Evolutionary conservation across 2,888 invertebrate genomes (phyloP), one percentile per base, ranked within the genome.

Genomic region (Cataglyphis rosenhaueri): DNA sequence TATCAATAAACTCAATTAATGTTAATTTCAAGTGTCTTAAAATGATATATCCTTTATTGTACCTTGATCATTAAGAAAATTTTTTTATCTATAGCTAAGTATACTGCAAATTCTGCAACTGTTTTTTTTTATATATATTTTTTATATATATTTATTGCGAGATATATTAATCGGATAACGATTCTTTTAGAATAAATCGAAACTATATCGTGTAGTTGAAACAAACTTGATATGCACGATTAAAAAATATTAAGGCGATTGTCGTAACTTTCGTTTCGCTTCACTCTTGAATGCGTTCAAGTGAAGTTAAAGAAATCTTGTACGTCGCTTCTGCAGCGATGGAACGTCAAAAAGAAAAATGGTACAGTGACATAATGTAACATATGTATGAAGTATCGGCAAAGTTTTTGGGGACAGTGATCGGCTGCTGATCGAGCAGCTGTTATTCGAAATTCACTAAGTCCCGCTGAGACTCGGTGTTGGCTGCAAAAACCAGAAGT

Each of bases 181-280:
- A 44, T 44, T n/a, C 29, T 73, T 61, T 15, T 44, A 15, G 18
- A 62, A 75, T 18, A 12, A 15, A 21, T 21, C 48, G 35, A 75
- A 64, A 52, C 10, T 48, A 62, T 75, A 52, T 64, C 52, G 21
- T 25, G 52, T 65, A 65, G 48, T 29, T 61, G 44, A 68, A 62
- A 35, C 35, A 35, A 0, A 65, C 73, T 57, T 64, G 18, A 61
- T 62, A 21, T 41, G 21, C 25, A 48, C 25, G 48, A 59, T 32
- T 21, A 71, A 59, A 68, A 68, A 78, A 62, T 57, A 83, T 59
- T 48, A 57, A 70, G 57, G 25, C 76, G 18, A 70, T 59, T 71
- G 76, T 76, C 65, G 15, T 76, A 71, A 84, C 71, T 83, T 83
- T 83, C 83, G 66, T 84, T 73, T 66, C 83, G 68, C 78, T 62